Evolutionary conservation across 2,888 invertebrate genomes (phyloP), one percentile per base, ranked within the genome.

Genomic region (Xylocampa areola): DNA sequence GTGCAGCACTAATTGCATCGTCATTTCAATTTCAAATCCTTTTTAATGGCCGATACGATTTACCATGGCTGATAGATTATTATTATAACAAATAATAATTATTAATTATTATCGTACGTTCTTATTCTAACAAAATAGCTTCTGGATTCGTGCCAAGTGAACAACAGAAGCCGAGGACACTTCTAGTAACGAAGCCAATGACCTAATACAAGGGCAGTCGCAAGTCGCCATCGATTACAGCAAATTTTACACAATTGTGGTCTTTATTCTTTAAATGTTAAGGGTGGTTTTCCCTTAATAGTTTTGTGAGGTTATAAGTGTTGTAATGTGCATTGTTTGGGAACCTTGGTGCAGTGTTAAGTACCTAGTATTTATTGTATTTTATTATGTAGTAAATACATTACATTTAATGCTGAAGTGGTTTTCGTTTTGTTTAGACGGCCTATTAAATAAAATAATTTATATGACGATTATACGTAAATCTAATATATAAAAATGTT

Each of bases 161-260:
- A 19, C 7, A 4, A 36, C 17, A 11, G 6, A 6, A 19, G 1
- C 10, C 64, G 62, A 52, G 64, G 69, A 29, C 62, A 43, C 40
- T 35, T 36, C 70, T 63, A 63, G 33, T 8, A 6, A 25, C 25
- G 8, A n/a, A 35, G 64, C 17, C 64, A 65, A 65, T 21, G 71
- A 65, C 45, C 71, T 71, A 32, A n/a, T 0, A 23, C 64, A 64
- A 64, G 64, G 71, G 58, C 71, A 43, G 1, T 0, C 23, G 4
- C 10, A 0, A 30, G 16, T 5, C 14, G 37, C 10, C 27, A 17
- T 11, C 47, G 70, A n/a, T 70, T 27, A 16, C 30, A 19, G 21
- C 16, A 48, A 35, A 44, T 10, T 2, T 4, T 11, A 61, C 10
- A 2, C 23, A 1, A 59, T 35, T 58, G 39, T 29, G 4, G 11